Conservation (phyloP, 2,888 invertebrate genomes). For the Cataglyphis altisquamis region DNA sequence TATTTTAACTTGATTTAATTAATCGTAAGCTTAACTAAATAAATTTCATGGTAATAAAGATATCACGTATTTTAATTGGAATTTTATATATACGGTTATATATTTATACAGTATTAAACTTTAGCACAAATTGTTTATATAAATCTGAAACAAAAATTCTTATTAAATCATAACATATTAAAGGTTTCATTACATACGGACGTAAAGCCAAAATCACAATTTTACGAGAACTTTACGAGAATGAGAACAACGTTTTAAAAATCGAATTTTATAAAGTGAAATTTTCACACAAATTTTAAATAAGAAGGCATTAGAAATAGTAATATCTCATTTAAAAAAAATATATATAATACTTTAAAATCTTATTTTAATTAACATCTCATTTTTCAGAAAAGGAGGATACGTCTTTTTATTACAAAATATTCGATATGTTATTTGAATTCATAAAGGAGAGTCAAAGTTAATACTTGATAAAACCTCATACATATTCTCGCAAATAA, state of each 20-base stretch:
- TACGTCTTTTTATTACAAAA: not conserved
- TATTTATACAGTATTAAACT: not conserved
- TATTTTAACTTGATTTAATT: slow-evolving; percentile 30
- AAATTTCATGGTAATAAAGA: slow-evolving; percentile 1
- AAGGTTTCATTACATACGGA: too few relatives aligned
- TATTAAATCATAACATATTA: not conserved
- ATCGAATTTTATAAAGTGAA: too few relatives aligned
- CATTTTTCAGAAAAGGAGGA: too few relatives aligned
- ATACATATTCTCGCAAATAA: slow-evolving; percentile 2
- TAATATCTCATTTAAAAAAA: too few relatives aligned
- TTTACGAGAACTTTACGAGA: too few relatives aligned
- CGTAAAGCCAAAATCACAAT: too few relatives aligned
- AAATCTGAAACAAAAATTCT: not conserved
- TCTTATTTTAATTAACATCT: too few relatives aligned
- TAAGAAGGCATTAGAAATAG: too few relatives aligned
- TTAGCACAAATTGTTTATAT: not conserved
- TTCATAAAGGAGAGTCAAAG: not conserved
- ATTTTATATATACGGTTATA: not conserved
- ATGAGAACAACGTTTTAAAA: too few relatives aligned
- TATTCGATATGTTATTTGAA: not conserved
- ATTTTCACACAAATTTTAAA: too few relatives aligned
- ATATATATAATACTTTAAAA: too few relatives aligned
- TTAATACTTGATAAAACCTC: slow-evolving; percentile 8
- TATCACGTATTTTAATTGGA: not conserved
- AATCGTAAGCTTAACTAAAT: slow-evolving; percentile 34